phyloP scores from a whole-genome alignment of 2,888 invertebrate genomes.

The Geophilus truncorum region DNA sequence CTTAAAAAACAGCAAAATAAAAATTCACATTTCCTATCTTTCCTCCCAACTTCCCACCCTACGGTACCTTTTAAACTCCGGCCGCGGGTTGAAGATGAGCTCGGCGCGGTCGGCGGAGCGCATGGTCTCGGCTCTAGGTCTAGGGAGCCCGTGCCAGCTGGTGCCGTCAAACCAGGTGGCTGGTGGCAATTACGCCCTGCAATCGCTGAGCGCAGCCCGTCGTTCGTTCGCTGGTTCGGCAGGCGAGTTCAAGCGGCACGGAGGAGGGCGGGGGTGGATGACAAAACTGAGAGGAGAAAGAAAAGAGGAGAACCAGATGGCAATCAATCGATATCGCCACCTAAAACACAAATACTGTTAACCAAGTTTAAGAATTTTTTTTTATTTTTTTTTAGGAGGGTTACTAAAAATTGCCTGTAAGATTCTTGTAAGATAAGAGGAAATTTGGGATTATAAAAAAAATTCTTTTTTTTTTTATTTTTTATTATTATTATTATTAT shows the following conservation, averaged over 20 bases:
- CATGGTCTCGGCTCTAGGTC: not conserved
- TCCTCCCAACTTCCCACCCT: no score
- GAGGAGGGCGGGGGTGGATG: not conserved
- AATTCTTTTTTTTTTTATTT: no score
- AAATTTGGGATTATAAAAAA: no score
- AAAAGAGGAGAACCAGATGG: not conserved
- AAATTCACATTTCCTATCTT: no score
- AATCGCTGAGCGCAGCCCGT: not conserved
- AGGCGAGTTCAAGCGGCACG: not conserved
- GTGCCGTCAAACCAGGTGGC: constrained; percentile 8
- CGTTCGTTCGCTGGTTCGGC: no score
- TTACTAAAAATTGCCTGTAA: no score
- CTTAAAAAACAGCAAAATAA: no score
- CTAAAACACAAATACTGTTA: no score
- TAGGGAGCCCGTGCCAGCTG: not conserved
- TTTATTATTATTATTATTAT: no score
- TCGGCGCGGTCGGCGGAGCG: not conserved
- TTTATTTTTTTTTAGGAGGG: no score
- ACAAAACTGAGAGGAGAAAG: not conserved
- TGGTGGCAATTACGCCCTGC: not conserved
- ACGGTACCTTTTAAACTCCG: not conserved
- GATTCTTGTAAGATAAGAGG: no score
- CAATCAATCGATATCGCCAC: constrained; percentile 1
- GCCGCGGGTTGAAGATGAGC: not conserved
- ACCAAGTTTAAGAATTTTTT: no score